Base-by-base conservation (phyloP, 2,797 vertebrate species). In the Prionace glauca region DNA sequence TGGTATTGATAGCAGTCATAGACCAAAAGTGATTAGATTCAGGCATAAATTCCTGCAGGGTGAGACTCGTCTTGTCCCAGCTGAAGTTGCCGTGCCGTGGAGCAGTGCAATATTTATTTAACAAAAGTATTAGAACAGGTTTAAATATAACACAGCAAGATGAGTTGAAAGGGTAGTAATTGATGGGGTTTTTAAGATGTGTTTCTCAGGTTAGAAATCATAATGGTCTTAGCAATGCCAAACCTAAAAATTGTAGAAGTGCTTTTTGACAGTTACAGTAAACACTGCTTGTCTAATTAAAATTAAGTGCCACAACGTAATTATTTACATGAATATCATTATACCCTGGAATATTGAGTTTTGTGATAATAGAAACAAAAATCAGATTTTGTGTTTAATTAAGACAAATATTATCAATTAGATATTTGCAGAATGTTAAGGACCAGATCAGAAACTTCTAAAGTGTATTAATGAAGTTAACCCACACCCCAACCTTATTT, bases 331-430 rank as follows among this genome's bases (percentile, higher is more conserved):
- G 2, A 90, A 90, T 87, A 79, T 95, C n/a, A 29, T 29, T 45
- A 45, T 79, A 26, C 4, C 12, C 56, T 95, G 2, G n/a, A 45
- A 12, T 72, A 79, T 26, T 84, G 74, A 95, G 67, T 90, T 88
- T 69, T 62, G 67, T 92, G 90, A 50, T 60, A 29, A 67, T 56
- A 96, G 96, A 96, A 96, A 86, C 88, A 87, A 41, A 29, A 65
- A 93, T 29, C 79, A 20, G 69, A 62, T 69, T 72, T 96, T 72
- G 87, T 95, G 41, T 95, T 79, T n/a, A 77, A 95, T 45, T 32
- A 71, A 56, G 93, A 79, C 67, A 95, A 96, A 79, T 91, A 74
- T 77, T 65, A 77, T 95, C 96, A 92, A 95, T 95, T 32, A 95
- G 60, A 88, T 95, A 87, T 96, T 86, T 62, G 84, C 95, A 96